Evolutionary conservation across 2,888 invertebrate genomes (phyloP).

Genomic region (Drosophila anomalipes): DNA sequence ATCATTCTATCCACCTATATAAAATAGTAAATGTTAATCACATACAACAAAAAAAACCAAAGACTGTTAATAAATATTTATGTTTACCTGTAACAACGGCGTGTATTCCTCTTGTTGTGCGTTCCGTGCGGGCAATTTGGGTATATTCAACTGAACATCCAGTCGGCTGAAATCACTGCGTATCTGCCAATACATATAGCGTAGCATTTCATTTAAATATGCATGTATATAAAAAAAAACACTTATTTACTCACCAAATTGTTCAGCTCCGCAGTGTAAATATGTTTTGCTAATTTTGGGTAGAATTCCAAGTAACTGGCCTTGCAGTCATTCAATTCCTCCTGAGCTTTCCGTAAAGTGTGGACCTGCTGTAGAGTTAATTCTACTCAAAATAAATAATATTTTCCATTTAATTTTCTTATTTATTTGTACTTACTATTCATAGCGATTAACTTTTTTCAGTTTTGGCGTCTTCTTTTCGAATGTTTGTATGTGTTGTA

Average conservation of each 20-base stretch:
- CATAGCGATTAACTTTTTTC: constrained; percentile 38
- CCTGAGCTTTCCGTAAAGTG: constrained; percentile 70
- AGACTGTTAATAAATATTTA: constrained; percentile 25
- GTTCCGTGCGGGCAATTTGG: constrained; percentile 49
- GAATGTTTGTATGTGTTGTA: constrained; percentile 37
- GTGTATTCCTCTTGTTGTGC: constrained; percentile 32
- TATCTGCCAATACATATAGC: constrained; percentile 40
- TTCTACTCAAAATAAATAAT: constrained; percentile 55
- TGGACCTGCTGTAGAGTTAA: constrained; percentile 75
- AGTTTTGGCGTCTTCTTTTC: constrained; percentile 52
- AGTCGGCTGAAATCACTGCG: constrained; percentile 71
- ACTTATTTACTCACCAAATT: constrained; percentile 67
- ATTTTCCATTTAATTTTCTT: neutral
- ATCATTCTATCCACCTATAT: constrained; percentile 61
- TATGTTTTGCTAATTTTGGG: constrained; percentile 70
- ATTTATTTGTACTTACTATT: constrained; percentile 37
- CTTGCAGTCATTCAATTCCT: constrained; percentile 60
- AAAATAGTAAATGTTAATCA: constrained; percentile 7
- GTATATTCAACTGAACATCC: constrained; percentile 68
- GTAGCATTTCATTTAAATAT: neutral
- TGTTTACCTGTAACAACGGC: constrained; percentile 50
- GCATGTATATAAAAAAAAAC: no score
- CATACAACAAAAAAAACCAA: constrained; percentile 15
- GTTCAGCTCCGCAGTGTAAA: constrained; percentile 69
- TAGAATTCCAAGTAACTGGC: constrained; percentile 57